These are phyloP conservation scores for Ennomos quercinarius DNA, from an alignment of 2,888 invertebrate species.

Conservation along the genomic window DNA sequence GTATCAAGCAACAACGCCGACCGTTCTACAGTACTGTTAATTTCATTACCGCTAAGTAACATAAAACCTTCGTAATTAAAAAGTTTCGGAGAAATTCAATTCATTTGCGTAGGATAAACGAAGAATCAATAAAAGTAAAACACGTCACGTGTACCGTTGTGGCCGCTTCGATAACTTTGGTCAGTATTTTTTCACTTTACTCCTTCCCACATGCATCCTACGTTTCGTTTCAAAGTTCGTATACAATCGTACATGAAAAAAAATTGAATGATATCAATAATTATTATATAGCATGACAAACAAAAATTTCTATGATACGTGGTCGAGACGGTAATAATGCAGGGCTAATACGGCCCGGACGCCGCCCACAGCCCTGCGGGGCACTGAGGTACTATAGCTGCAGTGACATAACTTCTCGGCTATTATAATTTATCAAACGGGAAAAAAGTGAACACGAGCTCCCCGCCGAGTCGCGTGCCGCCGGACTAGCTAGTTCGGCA, in stretches of 20 bases:
- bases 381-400: slow-evolving; percentile 41
- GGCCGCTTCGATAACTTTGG: slow-evolving; percentile 2
- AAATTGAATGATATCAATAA: slow-evolving; percentile 54
- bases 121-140: slow-evolving; percentile 19
- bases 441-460: slow-evolving; percentile 66
- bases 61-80: slow-evolving; percentile 40
- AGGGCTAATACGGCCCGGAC: slow-evolving; percentile 46
- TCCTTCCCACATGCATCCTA: slow-evolving; percentile 22
- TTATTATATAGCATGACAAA: slow-evolving; percentile 76
- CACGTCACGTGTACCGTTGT: background rate
- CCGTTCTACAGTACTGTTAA: slow-evolving; percentile 46
- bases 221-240: slow-evolving; percentile 11
- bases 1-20: slow-evolving; percentile 39
- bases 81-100: slow-evolving; percentile 33
- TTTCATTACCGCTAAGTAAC: slow-evolving; percentile 45
- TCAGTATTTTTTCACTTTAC: slow-evolving; percentile 23
- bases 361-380: slow-evolving; percentile 62
- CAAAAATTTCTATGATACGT: slow-evolving; percentile 74
- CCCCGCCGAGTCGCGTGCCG: slow-evolving; percentile 80
- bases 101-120: slow-evolving; percentile 28
- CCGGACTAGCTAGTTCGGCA: slow-evolving; percentile 67
- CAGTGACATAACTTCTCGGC: slow-evolving; percentile 73
- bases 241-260: slow-evolving; percentile 23
- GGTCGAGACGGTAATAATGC: slow-evolving; percentile 67
- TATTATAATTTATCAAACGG: slow-evolving; percentile 78